Evolutionary conservation across 2,888 invertebrate species (phyloP).

Genomic region (Plebejus argus): DNA sequence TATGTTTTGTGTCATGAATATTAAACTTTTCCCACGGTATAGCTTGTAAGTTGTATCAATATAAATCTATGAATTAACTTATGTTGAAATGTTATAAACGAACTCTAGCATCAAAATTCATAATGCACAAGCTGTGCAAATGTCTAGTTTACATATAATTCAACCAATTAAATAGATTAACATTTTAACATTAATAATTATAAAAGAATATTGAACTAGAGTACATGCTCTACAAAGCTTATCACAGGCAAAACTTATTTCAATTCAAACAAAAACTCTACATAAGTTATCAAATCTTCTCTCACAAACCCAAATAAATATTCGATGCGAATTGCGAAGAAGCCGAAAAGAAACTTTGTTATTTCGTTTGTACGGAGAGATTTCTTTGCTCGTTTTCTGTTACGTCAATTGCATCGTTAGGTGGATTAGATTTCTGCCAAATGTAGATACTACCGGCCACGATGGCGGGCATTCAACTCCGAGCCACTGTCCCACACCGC

Average conservation of each 20-base stretch:
- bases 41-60: background rate
- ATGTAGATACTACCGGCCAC: slow-evolving; percentile 57
- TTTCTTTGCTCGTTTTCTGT: background rate
- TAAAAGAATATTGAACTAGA: background rate
- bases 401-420: slow-evolving; percentile 30
- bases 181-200: background rate
- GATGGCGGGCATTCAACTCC: slow-evolving; percentile 74
- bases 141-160: no score
- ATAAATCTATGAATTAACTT: background rate
- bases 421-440: slow-evolving; percentile 52
- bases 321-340: background rate
- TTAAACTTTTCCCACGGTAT: background rate
- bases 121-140: background rate
- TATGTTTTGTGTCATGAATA: background rate
- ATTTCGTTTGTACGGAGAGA: slow-evolving; percentile 8
- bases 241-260: background rate
- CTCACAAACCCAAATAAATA: background rate
- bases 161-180: no score
- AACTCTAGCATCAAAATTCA: background rate
- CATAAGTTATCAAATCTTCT: slow-evolving; percentile 5
- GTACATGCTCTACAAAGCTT: background rate
- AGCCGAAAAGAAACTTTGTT: slow-evolving; percentile 21
- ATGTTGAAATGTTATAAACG: background rate
- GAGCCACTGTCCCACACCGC: slow-evolving; percentile 48
- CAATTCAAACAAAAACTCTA: slow-evolving; percentile 16